phyloP scores from a whole-genome alignment of 1,140 invertebrate species.

The Venturia canescens region DNA sequence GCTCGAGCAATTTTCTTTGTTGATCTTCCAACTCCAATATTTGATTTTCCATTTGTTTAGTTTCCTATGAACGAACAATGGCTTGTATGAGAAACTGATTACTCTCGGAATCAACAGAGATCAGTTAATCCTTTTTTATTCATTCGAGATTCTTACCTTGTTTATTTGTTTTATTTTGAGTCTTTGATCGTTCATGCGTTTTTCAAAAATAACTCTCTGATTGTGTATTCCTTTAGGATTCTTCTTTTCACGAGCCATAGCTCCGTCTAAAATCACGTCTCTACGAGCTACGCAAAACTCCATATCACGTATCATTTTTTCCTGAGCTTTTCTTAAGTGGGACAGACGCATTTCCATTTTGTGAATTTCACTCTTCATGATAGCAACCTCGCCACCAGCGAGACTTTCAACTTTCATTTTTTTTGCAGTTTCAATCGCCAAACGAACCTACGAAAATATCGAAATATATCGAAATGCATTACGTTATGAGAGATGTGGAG shows the following conservation, averaged over 20 bases:
- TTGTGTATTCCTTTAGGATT: slow-evolving; percentile 71
- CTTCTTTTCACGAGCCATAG: slow-evolving; percentile 78
- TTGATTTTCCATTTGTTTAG: slow-evolving; percentile 64
- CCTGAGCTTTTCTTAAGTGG: slow-evolving; percentile 84
- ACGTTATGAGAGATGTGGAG: too few species aligned
- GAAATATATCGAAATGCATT: too few species aligned
- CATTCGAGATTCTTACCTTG: slow-evolving; percentile 69
- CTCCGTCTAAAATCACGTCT: slow-evolving; percentile 81
- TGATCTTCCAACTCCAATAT: slow-evolving; percentile 60
- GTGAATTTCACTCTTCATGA: slow-evolving; percentile 89
- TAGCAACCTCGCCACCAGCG: slow-evolving; percentile 82
- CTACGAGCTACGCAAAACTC: slow-evolving; percentile 85
- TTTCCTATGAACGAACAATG: slow-evolving; percentile 61
- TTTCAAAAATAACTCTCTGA: slow-evolving; percentile 67
- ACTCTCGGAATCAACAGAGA: too few species aligned
- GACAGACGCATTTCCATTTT: slow-evolving; percentile 84
- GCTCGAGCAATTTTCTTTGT: slow-evolving; percentile 58
- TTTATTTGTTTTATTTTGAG: slow-evolving; percentile 78
- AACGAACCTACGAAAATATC: slow-evolving; percentile 76
- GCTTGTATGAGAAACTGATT: too few species aligned
- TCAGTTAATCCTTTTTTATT: not conserved
- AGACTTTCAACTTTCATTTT: slow-evolving; percentile 82
- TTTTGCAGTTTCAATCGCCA: slow-evolving; percentile 83
- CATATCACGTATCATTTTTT: slow-evolving; percentile 86
- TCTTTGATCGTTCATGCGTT: slow-evolving; percentile 78